Evolutionary conservation across 2,888 invertebrate species (phyloP), one percentile per base, ranked within the genome.

Genomic region (Automeris io): DNA sequence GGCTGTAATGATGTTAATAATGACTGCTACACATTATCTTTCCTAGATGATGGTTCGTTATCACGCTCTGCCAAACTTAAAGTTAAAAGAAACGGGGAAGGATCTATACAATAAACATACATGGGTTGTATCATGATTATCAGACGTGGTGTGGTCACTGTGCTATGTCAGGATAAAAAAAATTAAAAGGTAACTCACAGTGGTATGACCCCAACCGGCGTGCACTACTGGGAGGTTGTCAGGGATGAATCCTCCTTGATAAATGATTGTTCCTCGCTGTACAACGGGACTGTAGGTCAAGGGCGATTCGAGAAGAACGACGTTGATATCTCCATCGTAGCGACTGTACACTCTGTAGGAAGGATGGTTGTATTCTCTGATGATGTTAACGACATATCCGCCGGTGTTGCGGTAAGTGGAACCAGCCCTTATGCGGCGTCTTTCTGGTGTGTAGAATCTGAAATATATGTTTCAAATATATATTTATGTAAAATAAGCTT

Each of bases 351-450:
- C 0, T 0, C 63, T 62, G 41, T 66, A 80, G 0, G 40, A 13
- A 0, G 70, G 70, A 35, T 81, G 79, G 42, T 70, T 70, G 42
- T 37, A 40, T 2, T 45, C 59, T 0, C 18, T 8, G 0, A 13
- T 5, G 0, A 71, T 52, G 12, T 54, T 24, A 13, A 39, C n/a
- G 5, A 79, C 13, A 2, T 53, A 40, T 0, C 81, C 80, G 1
- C 78, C 78, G 0, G 40, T 41, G 43, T 69, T 65, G 3, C 73
- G 65, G 45, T 47, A 53, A 0, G 67, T 65, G 6, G 65, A 40
- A 1, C 79, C 79, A 4, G 70, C 72, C n/a, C 78, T 51, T 41
- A 77, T 55, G 2, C 77, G 74, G 3, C 75, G 69, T 11, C 35
- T 32, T 0, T 19, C 8, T 0, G 57, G 46, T 0, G 39, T 2